phyloP scores from a whole-genome alignment of 2,797 vertebrate genomes.

The Gobio occitaniae region DNA sequence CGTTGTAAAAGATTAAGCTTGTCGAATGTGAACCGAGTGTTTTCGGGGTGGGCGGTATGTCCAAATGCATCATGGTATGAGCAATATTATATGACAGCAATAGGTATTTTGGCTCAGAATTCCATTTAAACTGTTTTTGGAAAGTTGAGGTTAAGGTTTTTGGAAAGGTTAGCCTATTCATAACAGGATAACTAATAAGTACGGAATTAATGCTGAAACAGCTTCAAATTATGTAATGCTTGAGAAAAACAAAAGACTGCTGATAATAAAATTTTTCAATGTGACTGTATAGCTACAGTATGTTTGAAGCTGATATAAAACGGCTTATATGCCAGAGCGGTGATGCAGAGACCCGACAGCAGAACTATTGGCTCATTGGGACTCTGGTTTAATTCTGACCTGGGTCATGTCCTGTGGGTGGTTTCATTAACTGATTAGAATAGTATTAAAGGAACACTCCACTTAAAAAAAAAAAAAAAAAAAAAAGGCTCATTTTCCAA shows the following conservation, averaged over 20 bases:
- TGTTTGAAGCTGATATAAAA: not conserved
- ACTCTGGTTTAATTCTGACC: not conserved
- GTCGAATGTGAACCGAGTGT: not conserved
- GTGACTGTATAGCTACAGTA: not conserved
- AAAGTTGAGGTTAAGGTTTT: not conserved
- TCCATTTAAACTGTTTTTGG: not conserved
- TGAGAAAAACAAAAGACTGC: conserved; percentile 17
- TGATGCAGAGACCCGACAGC: not conserved
- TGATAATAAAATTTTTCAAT: not conserved
- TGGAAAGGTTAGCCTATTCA: not conserved
- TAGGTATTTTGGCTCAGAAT: not conserved
- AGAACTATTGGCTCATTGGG: not conserved
- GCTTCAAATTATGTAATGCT: not conserved
- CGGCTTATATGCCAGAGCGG: no score
- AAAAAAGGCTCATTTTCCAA: no score
- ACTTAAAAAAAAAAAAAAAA: no score
- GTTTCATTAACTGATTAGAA: not conserved
- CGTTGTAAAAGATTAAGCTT: conserved; percentile 20
- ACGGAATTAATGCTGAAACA: not conserved
- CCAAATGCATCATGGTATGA: conserved; percentile 13
- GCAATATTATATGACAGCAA: not conserved
- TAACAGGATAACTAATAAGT: not conserved
- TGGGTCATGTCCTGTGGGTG: not conserved
- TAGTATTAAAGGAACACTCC: not conserved
- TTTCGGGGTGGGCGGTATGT: not conserved